These are phyloP conservation scores for Dermatemys mawii DNA, from an alignment of 2,113 vertebrate genomes.

Conservation along the genomic window DNA sequence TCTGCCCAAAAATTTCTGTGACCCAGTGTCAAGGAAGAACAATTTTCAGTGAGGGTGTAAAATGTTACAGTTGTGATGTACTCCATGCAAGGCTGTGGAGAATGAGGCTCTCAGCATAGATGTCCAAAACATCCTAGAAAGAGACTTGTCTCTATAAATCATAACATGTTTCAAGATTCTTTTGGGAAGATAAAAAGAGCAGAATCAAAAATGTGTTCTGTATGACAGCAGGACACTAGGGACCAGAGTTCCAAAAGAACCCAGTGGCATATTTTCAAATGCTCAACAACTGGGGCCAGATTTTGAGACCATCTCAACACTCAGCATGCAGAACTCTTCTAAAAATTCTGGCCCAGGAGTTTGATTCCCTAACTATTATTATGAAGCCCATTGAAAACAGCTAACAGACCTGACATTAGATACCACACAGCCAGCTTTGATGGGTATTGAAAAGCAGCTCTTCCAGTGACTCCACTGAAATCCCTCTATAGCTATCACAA, in stretches of 20 bases:
- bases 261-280: not conserved
- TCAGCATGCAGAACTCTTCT: not conserved
- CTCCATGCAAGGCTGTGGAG: not conserved
- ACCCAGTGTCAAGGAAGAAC: no score
- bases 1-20: no score
- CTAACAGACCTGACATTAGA: not conserved
- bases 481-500: not conserved
- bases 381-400: not conserved
- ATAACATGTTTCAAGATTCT: not conserved
- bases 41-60: not conserved
- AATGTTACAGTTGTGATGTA: fast-evolving
- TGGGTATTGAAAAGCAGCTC: not conserved
- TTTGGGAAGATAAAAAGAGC: not conserved
- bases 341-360: not conserved
- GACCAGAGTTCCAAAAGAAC: not conserved
- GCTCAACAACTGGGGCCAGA: not conserved
- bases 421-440: not conserved
- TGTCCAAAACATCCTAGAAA: not conserved
- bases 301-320: not conserved
- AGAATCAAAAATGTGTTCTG: not conserved
- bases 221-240: not conserved
- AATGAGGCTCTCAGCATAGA: not conserved
- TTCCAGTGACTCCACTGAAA: not conserved
- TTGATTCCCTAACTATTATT: not conserved
- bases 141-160: not conserved